Conservation (phyloP, 2,113 vertebrate genomes). For the Microcebus jonahi region DNA sequence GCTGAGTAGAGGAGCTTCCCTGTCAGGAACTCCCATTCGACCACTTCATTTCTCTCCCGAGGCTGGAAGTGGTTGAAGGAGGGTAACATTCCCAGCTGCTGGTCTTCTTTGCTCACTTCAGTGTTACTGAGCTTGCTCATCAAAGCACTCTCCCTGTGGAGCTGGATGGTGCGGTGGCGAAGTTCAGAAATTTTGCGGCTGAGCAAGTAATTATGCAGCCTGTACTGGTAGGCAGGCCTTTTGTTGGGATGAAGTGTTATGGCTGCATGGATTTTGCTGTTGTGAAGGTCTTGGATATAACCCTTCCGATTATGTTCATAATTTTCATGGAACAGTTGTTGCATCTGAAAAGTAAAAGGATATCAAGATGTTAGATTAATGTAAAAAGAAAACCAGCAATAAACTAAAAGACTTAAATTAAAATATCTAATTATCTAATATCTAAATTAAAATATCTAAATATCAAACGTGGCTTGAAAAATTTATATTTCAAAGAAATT, state of each 20-base stretch:
- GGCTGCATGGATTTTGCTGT: slow-evolving; percentile 97
- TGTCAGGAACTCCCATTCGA: slow-evolving; percentile 98
- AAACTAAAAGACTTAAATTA: neutral
- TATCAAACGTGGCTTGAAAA: neutral
- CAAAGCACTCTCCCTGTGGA: slow-evolving; percentile 96
- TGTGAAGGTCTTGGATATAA: slow-evolving; percentile 97
- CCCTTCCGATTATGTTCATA: slow-evolving; percentile 98
- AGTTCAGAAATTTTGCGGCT: slow-evolving; percentile 97
- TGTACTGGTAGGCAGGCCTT: slow-evolving; percentile 97
- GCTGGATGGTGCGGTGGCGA: slow-evolving; percentile 95
- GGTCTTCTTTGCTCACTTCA: slow-evolving; percentile 92
- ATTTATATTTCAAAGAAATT: neutral
- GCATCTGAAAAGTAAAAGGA: slow-evolving; percentile 90
- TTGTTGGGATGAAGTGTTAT: slow-evolving; percentile 99
- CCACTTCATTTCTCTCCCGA: slow-evolving; percentile 92
- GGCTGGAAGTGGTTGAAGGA: slow-evolving; percentile 98
- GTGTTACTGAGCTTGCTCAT: slow-evolving; percentile 94
- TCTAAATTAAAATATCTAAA: neutral
- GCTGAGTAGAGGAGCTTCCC: slow-evolving; percentile 95
- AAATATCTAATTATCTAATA: neutral
- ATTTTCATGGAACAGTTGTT: slow-evolving; percentile 99
- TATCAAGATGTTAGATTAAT: slow-evolving; percentile 24
- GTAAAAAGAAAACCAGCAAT: neutral
- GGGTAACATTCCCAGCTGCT: slow-evolving; percentile 94
- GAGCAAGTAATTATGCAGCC: slow-evolving; percentile 97